phyloP scores from a whole-genome alignment of 2,888 invertebrate species.

The Polylopha cassiicola region DNA sequence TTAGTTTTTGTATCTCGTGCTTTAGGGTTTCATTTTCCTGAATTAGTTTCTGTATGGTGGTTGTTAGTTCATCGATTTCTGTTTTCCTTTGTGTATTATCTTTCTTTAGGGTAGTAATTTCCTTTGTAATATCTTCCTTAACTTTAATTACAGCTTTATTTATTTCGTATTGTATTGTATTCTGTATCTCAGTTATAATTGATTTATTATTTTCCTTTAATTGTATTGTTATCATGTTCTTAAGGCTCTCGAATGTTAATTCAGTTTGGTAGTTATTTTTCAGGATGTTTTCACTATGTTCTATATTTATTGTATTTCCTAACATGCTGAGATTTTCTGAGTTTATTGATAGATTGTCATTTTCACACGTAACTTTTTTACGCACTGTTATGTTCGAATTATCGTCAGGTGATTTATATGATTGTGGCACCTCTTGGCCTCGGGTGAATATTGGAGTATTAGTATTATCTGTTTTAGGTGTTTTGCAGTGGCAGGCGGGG shows the following conservation, averaged over 20 bases:
- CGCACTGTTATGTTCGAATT: no score
- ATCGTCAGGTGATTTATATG: no score
- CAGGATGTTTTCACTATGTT: neutral
- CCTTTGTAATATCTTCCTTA: neutral
- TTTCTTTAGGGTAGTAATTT: neutral
- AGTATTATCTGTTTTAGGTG: no score
- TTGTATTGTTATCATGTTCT: neutral
- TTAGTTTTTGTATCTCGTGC: neutral
- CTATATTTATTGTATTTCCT: neutral
- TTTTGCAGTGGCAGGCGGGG: no score
- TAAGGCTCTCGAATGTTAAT: neutral
- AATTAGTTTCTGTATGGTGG: neutral
- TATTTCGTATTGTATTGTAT: neutral
- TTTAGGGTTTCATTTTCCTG: neutral
- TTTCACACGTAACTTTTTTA: no score
- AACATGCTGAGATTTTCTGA: neutral
- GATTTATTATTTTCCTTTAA: conserved; percentile 6
- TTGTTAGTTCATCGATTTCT: neutral
- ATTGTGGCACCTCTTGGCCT: no score
- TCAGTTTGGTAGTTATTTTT: neutral
- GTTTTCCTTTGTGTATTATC: neutral
- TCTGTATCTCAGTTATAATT: neutral
- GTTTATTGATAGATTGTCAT: neutral
- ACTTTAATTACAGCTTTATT: conserved; percentile 1
- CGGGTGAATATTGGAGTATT: no score